These are phyloP conservation scores for Drosophila paracracens DNA, from an alignment of 2,888 invertebrate species.

Conservation along the genomic window DNA sequence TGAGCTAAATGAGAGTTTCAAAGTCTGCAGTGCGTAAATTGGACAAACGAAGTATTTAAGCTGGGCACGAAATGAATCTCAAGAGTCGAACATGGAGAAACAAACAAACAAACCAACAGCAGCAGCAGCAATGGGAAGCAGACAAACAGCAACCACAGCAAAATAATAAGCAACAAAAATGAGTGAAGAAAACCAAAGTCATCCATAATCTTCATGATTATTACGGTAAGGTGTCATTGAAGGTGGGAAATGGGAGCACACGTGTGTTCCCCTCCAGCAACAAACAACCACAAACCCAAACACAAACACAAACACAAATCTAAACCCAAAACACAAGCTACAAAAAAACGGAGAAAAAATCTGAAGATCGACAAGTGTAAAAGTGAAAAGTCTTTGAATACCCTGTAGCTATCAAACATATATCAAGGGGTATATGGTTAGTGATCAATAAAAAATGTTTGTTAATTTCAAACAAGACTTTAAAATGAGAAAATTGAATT, in stretches of 20 bases:
- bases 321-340: conserved; percentile 26
- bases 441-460: not conserved
- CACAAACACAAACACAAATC: conserved; percentile 9
- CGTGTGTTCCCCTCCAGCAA: conserved; percentile 45
- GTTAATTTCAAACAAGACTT: not conserved
- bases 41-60: conserved; percentile 56
- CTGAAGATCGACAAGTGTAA: conserved; percentile 35
- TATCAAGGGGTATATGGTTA: not conserved
- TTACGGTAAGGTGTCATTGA: conserved; percentile 69
- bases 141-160: conserved; percentile 34
- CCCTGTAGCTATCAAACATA: conserved; percentile 10
- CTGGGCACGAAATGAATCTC: conserved; percentile 60
- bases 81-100: conserved; percentile 48
- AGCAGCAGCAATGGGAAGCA: conserved; percentile 23
- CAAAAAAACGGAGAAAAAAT: conserved; percentile 2
- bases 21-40: conserved; percentile 43
- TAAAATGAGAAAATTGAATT: too few relatives aligned
- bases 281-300: conserved; percentile 9
- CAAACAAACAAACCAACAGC: conserved; percentile 13
- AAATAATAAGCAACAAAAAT: conserved; percentile 37
- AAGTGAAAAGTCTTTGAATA: conserved; percentile 51
- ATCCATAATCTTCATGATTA: conserved; percentile 65
- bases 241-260: conserved; percentile 80
- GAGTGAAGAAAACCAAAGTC: conserved; percentile 45
- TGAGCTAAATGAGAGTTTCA: conserved; percentile 19